A percentile compares a stretch with the other conserved stretches of the same genome.
Evolutionary conservation across 2,888 invertebrate genomes (phyloP).

Genomic region (Trachelus stipa): DNA sequence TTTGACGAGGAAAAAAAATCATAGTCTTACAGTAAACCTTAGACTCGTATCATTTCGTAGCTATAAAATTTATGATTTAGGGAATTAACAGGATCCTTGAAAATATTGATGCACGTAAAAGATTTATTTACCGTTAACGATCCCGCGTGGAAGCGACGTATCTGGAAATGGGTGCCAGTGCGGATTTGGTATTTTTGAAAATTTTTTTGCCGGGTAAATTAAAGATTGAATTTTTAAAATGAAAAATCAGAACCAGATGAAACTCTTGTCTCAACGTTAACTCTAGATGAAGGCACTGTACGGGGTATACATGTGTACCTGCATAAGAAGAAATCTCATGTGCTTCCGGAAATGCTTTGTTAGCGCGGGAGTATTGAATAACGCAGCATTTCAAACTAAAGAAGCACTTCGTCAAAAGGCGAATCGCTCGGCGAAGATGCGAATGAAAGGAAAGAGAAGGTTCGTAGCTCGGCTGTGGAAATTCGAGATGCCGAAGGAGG

Average conservation of each 20-base stretch:
- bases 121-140: background rate
- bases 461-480: slow-evolving; percentile 28
- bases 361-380: slow-evolving; percentile 46
- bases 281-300: background rate
- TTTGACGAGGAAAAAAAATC: background rate
- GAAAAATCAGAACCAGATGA: background rate
- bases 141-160: background rate
- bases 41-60: background rate
- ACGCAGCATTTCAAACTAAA: slow-evolving; percentile 52
- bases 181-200: background rate
- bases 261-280: background rate
- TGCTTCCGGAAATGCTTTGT: slow-evolving; percentile 56
- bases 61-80: background rate
- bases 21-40: background rate
- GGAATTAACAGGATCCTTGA: background rate
- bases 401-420: slow-evolving; percentile 63
- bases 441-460: slow-evolving; percentile 34
- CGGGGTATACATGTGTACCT: slow-evolving; percentile 22
- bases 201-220: background rate
- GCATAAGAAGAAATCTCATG: slow-evolving; percentile 37
- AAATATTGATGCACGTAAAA: background rate
- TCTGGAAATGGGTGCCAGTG: background rate
- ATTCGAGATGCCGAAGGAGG: slow-evolving; percentile 49
- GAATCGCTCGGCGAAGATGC: slow-evolving; percentile 45
- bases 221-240: background rate